These are phyloP conservation scores for Oryzias celebensis DNA, from an alignment of 2,113 vertebrate genomes.

Conservation along the genomic window DNA sequence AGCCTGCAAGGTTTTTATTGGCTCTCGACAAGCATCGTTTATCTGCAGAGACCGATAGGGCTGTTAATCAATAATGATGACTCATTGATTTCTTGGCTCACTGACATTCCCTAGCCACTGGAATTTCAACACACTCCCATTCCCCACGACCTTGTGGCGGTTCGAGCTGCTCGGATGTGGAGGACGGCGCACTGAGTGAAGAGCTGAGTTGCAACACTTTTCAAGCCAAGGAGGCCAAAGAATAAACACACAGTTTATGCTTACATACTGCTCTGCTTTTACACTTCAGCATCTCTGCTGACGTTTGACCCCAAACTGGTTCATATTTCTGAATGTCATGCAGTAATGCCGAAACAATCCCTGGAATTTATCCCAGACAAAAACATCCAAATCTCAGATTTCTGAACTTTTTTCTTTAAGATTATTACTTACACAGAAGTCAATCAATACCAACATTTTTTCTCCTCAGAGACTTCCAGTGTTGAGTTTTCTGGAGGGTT, in stretches of 20 bases:
- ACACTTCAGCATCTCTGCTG: not conserved
- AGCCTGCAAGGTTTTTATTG: conserved; percentile 4
- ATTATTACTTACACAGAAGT: too few species aligned
- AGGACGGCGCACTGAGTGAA: conserved; percentile 5
- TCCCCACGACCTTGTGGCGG: conserved; percentile 2
- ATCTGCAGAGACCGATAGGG: conserved; percentile 6
- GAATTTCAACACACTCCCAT: conserved; percentile 14
- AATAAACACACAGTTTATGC: not conserved
- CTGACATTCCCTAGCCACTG: not conserved
- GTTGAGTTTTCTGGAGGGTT: too few species aligned
- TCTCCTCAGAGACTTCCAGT: too few species aligned
- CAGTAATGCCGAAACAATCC: not conserved
- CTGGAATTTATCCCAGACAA: not conserved
- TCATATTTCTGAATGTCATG: not conserved
- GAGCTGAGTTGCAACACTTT: conserved; percentile 13
- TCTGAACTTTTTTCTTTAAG: not conserved
- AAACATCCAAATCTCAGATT: not conserved
- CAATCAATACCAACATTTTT: too few species aligned
- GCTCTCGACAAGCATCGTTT: not conserved
- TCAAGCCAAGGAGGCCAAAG: not conserved
- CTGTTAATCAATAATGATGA: conserved; percentile 9
- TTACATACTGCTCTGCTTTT: not conserved
- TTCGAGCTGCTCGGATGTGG: conserved; percentile 4
- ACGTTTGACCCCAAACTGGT: not conserved
- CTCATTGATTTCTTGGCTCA: conserved; percentile 9